Evolutionary conservation across 2,797 vertebrate genomes (phyloP), one percentile per base, ranked within the genome.

Genomic region (Notamacropus eugenii): DNA sequence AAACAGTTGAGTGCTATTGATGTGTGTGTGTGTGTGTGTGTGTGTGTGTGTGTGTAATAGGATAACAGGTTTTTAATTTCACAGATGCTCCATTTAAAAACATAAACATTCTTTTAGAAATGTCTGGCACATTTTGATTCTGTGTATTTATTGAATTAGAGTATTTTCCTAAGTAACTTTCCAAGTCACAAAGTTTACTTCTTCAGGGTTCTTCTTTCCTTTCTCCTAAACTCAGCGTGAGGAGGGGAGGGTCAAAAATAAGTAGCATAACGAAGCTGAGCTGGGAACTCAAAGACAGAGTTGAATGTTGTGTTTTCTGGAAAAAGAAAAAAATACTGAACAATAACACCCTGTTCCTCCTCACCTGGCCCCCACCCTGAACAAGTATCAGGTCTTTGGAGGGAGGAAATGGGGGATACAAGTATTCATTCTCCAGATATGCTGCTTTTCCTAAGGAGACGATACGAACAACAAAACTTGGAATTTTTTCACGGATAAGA

Each of bases 91-190:
- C 46, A 97, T 97, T 96, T 93, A 55, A 91, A 95, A 94, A 46
- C 0, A 0, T 3, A 8, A 96, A 54, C 0, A 92, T 62, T 97
- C 97, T 58, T 58, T 97, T 74, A 93, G 95, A 97, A 98, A 98
- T 94, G 94, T 1, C 56, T 93, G 58, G 34, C 93, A 95, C 94
- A 92, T 62, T 93, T 90, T 82, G 94, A 96, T 93, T 96, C 56
- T 95, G 57, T 28, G 9, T 91, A 95, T 94, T 62, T 97, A 97
- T 57, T 90, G 56, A 95, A 90, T 55, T 74, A 93, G 96, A 97
- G 93, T 28, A 93, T 91, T 98, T 97, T 97, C 74, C 93, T 96
- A 22, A 97, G 28, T 90, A 2, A 58, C 55, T 94, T 92, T 97
- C 59, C 92, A 92, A 93, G 93, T 95, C 94, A 96, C 97, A 91